Percentiles rank a stretch among this genome's conserved stretches.
Evolutionary conservation across 1,140 invertebrate genomes (phyloP).

Genomic region (Pogonomyrmex barbatus): DNA sequence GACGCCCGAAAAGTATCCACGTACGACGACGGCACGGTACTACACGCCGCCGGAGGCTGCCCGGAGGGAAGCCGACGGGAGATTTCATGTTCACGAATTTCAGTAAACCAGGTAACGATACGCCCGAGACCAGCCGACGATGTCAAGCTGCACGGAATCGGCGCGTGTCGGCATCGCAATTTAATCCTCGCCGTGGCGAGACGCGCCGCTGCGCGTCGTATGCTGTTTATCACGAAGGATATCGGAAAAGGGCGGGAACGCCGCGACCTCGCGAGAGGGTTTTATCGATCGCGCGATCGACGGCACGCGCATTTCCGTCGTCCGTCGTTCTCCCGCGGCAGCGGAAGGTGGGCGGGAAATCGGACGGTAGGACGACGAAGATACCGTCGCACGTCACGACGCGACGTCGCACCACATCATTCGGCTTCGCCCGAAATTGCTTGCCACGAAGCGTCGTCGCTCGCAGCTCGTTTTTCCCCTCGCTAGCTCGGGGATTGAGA

Average conservation of each 20-base stretch:
- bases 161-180: slow-evolving; percentile 58
- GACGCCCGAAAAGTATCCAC: slow-evolving; percentile 65
- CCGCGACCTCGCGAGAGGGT: slow-evolving; percentile 51
- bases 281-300: slow-evolving; percentile 71
- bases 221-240: background rate
- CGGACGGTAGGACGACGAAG: background rate
- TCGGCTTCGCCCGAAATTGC: slow-evolving; percentile 34
- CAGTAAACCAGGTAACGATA: slow-evolving; percentile 83
- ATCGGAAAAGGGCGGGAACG: slow-evolving; percentile 69
- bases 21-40: slow-evolving; percentile 43
- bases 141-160: slow-evolving; percentile 51
- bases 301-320: slow-evolving; percentile 46
- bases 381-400: slow-evolving; percentile 21
- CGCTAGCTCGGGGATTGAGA: background rate
- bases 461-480: slow-evolving; percentile 21
- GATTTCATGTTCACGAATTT: slow-evolving; percentile 84
- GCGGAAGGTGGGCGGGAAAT: background rate
- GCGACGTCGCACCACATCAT: slow-evolving; percentile 25
- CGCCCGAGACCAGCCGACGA: slow-evolving; percentile 53
- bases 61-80: slow-evolving; percentile 72
- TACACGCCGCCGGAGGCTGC: slow-evolving; percentile 68
- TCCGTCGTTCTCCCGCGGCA: background rate
- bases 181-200: slow-evolving; percentile 27
- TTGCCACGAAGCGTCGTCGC: background rate
- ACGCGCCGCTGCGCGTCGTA: slow-evolving; percentile 29